phyloP scores from a whole-genome alignment of 1,140 invertebrate genomes.

The Nixonia krombeini region DNA sequence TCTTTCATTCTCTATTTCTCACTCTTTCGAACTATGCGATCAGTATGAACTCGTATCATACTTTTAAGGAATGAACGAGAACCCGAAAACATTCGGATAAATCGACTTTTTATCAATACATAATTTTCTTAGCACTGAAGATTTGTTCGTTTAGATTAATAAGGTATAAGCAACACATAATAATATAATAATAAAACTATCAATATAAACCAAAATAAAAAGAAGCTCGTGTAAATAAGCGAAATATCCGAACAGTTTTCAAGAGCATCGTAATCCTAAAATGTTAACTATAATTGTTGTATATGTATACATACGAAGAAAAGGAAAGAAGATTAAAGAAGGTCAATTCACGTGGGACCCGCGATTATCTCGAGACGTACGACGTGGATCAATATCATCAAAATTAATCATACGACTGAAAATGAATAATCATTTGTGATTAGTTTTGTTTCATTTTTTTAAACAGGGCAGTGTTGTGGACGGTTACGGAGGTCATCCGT shows the following conservation, averaged over 20 bases:
- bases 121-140: too few species aligned
- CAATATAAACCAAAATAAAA: too few species aligned
- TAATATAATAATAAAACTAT: neutral
- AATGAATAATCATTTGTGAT: slow-evolving; percentile 12
- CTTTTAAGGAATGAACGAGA: neutral
- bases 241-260: slow-evolving; percentile 3
- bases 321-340: slow-evolving; percentile 13
- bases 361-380: slow-evolving; percentile 6
- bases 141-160: too few species aligned
- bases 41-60: slow-evolving; percentile 8
- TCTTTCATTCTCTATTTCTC: neutral
- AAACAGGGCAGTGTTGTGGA: slow-evolving; percentile 68
- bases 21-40: neutral
- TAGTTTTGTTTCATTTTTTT: slow-evolving; percentile 40
- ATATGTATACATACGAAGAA: neutral
- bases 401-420: neutral
- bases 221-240: too few species aligned
- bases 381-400: slow-evolving; percentile 18
- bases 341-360: slow-evolving; percentile 12
- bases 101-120: neutral
- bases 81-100: slow-evolving; percentile 9
- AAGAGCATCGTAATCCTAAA: neutral
- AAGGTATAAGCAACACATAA: neutral
- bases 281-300: neutral
- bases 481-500: slow-evolving; percentile 67